Evolutionary conservation across 2,888 invertebrate genomes (phyloP).

Genomic region (Phragmatobia fuliginosa): DNA sequence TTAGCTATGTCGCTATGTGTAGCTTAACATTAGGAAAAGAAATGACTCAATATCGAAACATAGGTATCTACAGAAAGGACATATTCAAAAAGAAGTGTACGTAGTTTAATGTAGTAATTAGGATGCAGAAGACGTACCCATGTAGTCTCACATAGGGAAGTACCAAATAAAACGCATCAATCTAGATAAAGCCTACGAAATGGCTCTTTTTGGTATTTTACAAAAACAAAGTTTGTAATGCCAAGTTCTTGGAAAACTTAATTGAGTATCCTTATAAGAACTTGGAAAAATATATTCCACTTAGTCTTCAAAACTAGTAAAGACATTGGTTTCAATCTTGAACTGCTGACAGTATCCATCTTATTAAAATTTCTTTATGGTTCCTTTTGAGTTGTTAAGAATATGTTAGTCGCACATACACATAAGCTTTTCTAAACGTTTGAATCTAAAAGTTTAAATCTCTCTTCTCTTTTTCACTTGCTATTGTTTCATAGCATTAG

Average conservation of each 20-base stretch:
- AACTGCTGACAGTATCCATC: neutral
- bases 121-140: neutral
- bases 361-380: too few relatives aligned
- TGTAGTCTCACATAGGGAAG: slow-evolving; percentile 6
- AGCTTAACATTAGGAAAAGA: too few relatives aligned
- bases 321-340: neutral
- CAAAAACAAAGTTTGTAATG: slow-evolving; percentile 3
- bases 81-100: neutral
- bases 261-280: neutral
- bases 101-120: neutral
- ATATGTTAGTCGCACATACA: too few relatives aligned
- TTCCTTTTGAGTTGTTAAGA: too few relatives aligned
- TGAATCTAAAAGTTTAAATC: neutral
- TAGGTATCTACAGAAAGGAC: too few relatives aligned
- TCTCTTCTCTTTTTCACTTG: neutral
- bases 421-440: too few relatives aligned
- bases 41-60: neutral
- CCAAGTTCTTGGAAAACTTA: slow-evolving; percentile 2
- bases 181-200: slow-evolving; percentile 15
- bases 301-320: neutral
- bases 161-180: slow-evolving; percentile 11
- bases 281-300: neutral
- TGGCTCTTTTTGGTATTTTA: neutral
- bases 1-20: too few relatives aligned
- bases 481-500: neutral